Evolutionary conservation across 92 coral and sea anemone genomes (phyloP).

Genomic region (Montipora capitata): DNA sequence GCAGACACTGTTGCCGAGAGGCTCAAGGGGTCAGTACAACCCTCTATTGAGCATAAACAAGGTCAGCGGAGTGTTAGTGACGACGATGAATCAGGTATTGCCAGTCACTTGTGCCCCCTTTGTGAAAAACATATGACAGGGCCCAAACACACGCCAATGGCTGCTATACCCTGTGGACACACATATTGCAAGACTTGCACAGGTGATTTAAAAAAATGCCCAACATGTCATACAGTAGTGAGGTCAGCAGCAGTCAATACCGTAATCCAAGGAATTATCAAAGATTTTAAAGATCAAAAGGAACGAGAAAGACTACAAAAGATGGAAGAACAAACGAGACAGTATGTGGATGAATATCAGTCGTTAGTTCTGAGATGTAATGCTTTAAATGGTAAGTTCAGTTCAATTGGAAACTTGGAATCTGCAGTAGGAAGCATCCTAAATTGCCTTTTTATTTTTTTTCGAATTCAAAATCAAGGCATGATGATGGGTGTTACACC

Average conservation of each 20-base stretch:
- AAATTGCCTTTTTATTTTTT: no score
- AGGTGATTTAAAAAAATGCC: constrained; percentile 89
- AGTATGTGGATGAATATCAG: constrained; percentile 97
- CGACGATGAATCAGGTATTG: constrained; percentile 73
- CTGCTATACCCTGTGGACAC: constrained; percentile 98
- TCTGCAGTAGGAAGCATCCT: no score
- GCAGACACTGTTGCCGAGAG: constrained; percentile 90
- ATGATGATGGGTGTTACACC: no score
- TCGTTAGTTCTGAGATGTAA: constrained; percentile 87
- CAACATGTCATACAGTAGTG: constrained; percentile 86
- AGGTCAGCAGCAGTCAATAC: constrained; percentile 95
- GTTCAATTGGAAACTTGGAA: neutral
- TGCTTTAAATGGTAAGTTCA: constrained; percentile 84
- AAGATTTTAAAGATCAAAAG: constrained; percentile 87
- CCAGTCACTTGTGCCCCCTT: constrained; percentile 87
- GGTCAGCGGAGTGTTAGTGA: constrained; percentile 16
- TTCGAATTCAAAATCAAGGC: no score
- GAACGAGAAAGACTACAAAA: constrained; percentile 93
- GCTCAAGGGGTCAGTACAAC: constrained; percentile 64
- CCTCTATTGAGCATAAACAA: constrained; percentile 38
- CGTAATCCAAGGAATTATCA: constrained; percentile 90
- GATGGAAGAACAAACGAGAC: constrained; percentile 95
- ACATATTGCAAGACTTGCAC: constrained; percentile 91
- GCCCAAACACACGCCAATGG: constrained; percentile 90
- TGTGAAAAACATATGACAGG: constrained; percentile 93